Percentiles rank a stretch among this genome's conserved stretches.
phyloP scores from a whole-genome alignment of 2,113 vertebrate species.

The Phrynosoma blainvillii region DNA sequence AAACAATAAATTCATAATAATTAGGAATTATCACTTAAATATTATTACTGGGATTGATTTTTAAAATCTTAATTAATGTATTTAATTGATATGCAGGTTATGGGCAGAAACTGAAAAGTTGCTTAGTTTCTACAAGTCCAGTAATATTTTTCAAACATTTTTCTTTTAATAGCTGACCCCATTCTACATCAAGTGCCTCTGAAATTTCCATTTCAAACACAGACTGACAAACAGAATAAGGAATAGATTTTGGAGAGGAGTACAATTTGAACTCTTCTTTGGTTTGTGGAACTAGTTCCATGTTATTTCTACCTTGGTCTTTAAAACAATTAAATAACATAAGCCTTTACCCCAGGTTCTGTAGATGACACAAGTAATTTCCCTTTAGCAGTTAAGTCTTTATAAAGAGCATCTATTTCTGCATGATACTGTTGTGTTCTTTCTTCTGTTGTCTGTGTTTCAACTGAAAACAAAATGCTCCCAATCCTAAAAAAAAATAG shows the following conservation, averaged over 20 bases:
- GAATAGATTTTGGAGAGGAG: background rate
- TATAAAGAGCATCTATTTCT: constrained; percentile 96
- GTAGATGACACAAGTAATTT: constrained; percentile 91
- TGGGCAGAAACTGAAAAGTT: background rate
- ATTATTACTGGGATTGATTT: no score
- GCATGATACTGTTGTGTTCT: constrained; percentile 95
- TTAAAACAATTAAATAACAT: background rate
- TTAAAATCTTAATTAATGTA: background rate
- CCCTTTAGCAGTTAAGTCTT: constrained; percentile 94
- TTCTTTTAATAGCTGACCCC: background rate
- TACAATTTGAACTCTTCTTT: background rate
- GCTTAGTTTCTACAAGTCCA: background rate
- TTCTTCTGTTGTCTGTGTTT: constrained; percentile 97
- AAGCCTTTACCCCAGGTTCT: constrained; percentile 87
- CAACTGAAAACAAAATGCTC: constrained; percentile 96
- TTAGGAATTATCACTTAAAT: no score
- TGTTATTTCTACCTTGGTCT: background rate
- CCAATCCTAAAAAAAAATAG: constrained; percentile 82
- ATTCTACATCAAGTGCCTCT: background rate
- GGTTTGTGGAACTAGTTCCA: background rate
- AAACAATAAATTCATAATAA: no score
- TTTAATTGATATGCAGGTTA: background rate
- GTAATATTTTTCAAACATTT: background rate
- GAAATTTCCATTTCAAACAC: background rate
- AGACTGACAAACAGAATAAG: background rate